phyloP scores from a whole-genome alignment of 2,797 vertebrate genomes.

The Cirrhinus molitorella region DNA sequence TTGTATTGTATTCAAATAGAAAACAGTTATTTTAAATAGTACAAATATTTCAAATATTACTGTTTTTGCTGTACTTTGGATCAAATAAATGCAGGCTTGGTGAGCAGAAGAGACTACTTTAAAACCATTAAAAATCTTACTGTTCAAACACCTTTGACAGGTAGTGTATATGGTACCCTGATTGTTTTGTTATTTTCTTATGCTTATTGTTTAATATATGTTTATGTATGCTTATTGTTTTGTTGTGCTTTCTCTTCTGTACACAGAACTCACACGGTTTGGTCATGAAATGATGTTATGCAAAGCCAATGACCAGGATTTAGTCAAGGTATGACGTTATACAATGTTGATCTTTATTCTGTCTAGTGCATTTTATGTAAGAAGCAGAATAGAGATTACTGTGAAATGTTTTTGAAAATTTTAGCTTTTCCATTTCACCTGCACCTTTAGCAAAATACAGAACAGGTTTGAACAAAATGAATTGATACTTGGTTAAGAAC shows the following conservation, averaged over 20 bases:
- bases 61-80: too few species aligned
- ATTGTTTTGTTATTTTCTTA: not conserved
- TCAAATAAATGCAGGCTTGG: too few species aligned
- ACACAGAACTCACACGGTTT: slow-evolving; percentile 80
- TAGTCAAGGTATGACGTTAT: slow-evolving; percentile 79
- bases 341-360: not conserved
- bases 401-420: not conserved
- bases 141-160: too few species aligned
- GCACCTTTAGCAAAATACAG: not conserved
- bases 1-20: too few species aligned
- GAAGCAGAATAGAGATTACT: not conserved
- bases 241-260: not conserved
- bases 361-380: not conserved
- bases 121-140: too few species aligned
- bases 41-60: too few species aligned
- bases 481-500: not conserved
- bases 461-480: not conserved
- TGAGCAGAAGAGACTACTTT: too few species aligned
- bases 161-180: not conserved
- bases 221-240: not conserved
- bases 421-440: not conserved
- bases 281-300: slow-evolving; percentile 86
- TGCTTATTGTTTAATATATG: not conserved
- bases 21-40: too few species aligned
- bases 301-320: slow-evolving; percentile 77